Evolutionary conservation across 2,113 vertebrate genomes (phyloP), one percentile per base, ranked within the genome.

Genomic region (Crotalus tigris): DNA sequence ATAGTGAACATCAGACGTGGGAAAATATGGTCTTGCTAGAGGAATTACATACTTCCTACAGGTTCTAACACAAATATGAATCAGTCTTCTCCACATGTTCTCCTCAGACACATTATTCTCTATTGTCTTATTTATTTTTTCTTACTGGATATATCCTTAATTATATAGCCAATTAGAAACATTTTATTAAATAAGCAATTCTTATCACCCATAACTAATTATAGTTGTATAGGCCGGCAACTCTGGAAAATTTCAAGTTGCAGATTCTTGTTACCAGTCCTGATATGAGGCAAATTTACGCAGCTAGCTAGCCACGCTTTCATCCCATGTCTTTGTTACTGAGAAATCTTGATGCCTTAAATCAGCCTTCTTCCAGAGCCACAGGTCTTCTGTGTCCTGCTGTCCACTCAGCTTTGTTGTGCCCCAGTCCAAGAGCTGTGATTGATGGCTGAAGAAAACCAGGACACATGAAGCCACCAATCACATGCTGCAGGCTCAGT

Each of bases 1-100:
- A 93, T 88, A 49, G 24, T 88, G 51, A 39, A 81, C 92, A 59
- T 26, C 93, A 93, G 24, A 24, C 51, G 91, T 92, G 92, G 91
- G 92, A 94, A 94, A 59, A 85, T 57, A 94, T 85, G 33, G 17
- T 33, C 49, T 5, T 11, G 8, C 49, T 4, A 53, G n/a, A 59
- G 58, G 61, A 87, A 81, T 81, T 44, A 81, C 75, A 44, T 33
- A 81, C 33, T 58, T 58, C 57, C 57, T 51, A 23, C 26, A 90
- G n/a, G 57, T 49, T 58, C 3, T 59, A 51, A 49, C 11, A 59
- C 85, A 21, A 23, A 29, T 21, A 23, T 26, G 58, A 53, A 64
- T 88, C 21, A 75, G 59, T 55, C 21, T 26, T 29, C 33, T 44
- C 75, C 33, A 81, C 75, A 33, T 81, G 75, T 44, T 81, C 7